Conservation (phyloP, 2,113 vertebrate genomes). For the Mobula birostris region DNA sequence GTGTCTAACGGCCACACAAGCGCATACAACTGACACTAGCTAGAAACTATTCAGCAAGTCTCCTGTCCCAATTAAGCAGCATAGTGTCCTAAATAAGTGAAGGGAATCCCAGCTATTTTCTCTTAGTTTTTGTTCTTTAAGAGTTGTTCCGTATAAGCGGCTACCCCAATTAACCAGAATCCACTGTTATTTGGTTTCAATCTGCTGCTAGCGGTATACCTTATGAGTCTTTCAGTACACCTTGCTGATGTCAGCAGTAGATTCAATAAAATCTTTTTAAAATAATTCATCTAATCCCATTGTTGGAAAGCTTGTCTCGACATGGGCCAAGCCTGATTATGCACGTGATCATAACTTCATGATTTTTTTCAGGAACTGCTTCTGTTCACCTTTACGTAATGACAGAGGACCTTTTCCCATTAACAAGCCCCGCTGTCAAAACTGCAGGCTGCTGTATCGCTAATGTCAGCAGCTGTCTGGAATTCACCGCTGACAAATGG, state of each 20-base stretch:
- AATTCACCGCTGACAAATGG: neutral
- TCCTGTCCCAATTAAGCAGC: too few relatives aligned
- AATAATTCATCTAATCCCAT: neutral
- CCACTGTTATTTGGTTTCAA: neutral
- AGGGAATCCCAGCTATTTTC: too few relatives aligned
- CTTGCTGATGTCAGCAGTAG: neutral
- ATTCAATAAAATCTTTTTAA: neutral
- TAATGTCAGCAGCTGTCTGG: neutral
- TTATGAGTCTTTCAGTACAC: neutral
- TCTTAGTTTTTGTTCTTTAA: too few relatives aligned
- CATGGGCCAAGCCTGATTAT: too few relatives aligned
- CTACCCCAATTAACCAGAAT: too few relatives aligned
- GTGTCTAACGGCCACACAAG: too few relatives aligned
- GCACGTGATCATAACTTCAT: too few relatives aligned
- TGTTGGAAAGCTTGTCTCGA: neutral
- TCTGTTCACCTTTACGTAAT: neutral
- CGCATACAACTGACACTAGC: too few relatives aligned
- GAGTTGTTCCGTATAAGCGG: too few relatives aligned
- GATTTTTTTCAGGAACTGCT: neutral
- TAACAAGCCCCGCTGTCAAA: neutral
- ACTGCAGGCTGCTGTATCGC: neutral
- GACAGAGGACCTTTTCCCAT: neutral
- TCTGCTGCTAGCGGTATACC: neutral
- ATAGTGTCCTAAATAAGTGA: too few relatives aligned
- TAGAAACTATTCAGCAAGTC: too few relatives aligned